Percentiles rank a stretch among this genome's conserved stretches.
These are phyloP conservation scores for Acutogordius australiensis DNA, from an alignment of 2,888 invertebrate genomes.

Conservation along the genomic window DNA sequence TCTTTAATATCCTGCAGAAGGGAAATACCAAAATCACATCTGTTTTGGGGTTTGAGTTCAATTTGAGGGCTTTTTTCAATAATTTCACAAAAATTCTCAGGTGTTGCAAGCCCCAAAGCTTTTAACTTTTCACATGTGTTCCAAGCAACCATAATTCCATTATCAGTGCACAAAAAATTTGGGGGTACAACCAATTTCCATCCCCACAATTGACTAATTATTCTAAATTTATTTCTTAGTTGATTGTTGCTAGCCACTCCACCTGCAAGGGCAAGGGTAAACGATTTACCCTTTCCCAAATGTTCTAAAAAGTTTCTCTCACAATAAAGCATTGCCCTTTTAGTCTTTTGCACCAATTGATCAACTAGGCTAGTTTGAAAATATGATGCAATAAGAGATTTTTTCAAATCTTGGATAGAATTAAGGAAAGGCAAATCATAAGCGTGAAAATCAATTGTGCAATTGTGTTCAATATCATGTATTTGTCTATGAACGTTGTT, in stretches of 20 bases:
- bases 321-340: slow-evolving; percentile 45
- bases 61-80: background rate
- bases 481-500: background rate
- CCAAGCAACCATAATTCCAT: slow-evolving; percentile 94
- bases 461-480: background rate
- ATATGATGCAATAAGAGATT: slow-evolving; percentile 51
- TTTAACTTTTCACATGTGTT: slow-evolving; percentile 16
- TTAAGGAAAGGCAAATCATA: background rate
- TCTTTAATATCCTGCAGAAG: background rate
- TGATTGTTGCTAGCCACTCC: slow-evolving; percentile 78
- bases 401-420: slow-evolving; percentile 16
- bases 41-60: background rate
- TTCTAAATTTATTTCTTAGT: slow-evolving; percentile 38
- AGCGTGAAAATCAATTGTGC: background rate
- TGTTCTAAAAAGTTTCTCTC: background rate
- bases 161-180: slow-evolving; percentile 62
- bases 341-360: slow-evolving; percentile 50
- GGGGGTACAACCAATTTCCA: slow-evolving; percentile 39
- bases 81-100: background rate
- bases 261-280: slow-evolving; percentile 47
- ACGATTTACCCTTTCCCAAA: background rate
- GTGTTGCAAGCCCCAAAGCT: background rate
- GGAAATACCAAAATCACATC: background rate
- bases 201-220: slow-evolving; percentile 17
- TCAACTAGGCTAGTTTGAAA: slow-evolving; percentile 42